Evolutionary conservation across 2,113 vertebrate species (phyloP).

Genomic region (Prietella phreatophila): DNA sequence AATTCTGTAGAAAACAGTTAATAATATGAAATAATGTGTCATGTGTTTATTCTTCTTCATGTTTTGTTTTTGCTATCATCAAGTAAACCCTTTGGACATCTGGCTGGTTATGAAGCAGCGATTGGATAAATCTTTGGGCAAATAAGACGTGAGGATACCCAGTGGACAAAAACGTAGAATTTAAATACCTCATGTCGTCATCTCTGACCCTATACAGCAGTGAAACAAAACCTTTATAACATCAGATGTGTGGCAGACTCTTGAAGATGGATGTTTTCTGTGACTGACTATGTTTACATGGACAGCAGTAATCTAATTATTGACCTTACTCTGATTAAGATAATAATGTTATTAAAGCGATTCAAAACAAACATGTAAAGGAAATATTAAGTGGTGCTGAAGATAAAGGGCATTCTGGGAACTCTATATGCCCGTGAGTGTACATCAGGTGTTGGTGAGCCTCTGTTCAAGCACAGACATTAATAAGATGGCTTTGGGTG

Average conservation of each 20-base stretch:
- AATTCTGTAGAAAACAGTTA: no score
- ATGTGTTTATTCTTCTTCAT: background rate
- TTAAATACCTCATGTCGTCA: background rate
- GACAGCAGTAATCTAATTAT: no score
- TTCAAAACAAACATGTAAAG: background rate
- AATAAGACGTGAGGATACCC: background rate
- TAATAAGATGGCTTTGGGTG: background rate
- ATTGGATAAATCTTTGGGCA: background rate
- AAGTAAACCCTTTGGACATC: background rate
- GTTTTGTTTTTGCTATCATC: background rate
- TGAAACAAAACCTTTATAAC: background rate
- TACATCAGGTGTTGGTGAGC: background rate
- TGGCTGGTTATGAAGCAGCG: background rate
- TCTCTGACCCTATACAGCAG: background rate
- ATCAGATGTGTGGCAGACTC: background rate
- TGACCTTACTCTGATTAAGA: no score
- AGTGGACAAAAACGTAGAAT: background rate
- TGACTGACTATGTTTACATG: no score
- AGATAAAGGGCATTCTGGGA: background rate
- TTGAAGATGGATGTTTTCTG: background rate
- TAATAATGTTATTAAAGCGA: no score
- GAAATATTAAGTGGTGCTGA: background rate
- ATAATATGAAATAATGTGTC: no score
- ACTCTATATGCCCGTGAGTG: background rate
- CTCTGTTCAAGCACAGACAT: background rate